phyloP scores from a whole-genome alignment of 2,888 invertebrate species.

The Leptarthrus brevirostris region DNA sequence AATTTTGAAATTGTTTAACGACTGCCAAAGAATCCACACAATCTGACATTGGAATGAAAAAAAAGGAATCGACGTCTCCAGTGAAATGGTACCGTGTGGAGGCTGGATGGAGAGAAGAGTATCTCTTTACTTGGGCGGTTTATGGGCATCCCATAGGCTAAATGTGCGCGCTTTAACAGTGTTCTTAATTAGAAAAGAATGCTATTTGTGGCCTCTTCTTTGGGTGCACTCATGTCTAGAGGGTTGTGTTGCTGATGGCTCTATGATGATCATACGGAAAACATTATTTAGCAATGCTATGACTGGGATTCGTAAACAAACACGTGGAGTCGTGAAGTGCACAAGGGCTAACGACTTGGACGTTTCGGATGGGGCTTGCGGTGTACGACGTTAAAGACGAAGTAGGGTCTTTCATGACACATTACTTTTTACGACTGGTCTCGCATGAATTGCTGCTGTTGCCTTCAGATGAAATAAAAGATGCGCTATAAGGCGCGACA shows the following conservation, averaged over 20 bases:
- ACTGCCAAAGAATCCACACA: constrained; percentile 4
- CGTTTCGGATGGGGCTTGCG: neutral
- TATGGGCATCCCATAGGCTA: neutral
- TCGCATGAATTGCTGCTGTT: neutral
- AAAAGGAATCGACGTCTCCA: neutral
- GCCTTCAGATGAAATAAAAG: neutral
- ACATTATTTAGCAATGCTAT: constrained; percentile 20
- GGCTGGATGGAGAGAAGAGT: neutral
- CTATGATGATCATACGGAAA: constrained; percentile 25
- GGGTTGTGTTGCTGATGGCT: neutral
- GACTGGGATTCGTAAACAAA: neutral
- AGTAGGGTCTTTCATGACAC: neutral
- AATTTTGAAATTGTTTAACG: neutral
- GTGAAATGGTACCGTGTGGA: no score
- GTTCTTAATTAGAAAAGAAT: constrained; percentile 37
- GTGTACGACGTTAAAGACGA: neutral
- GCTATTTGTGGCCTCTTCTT: constrained; percentile 27
- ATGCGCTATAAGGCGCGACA: constrained; percentile 11
- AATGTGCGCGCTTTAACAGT: constrained; percentile 24
- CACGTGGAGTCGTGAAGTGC: neutral
- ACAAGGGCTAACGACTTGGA: constrained; percentile 21
- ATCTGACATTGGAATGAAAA: neutral
- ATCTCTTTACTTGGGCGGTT: neutral
- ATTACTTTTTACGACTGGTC: constrained; percentile 5
- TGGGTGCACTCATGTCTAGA: constrained; percentile 9